Percentiles rank a stretch among this genome's conserved stretches.
Conservation (phyloP, 2,888 invertebrate genomes). For the Merodon equestris region DNA sequence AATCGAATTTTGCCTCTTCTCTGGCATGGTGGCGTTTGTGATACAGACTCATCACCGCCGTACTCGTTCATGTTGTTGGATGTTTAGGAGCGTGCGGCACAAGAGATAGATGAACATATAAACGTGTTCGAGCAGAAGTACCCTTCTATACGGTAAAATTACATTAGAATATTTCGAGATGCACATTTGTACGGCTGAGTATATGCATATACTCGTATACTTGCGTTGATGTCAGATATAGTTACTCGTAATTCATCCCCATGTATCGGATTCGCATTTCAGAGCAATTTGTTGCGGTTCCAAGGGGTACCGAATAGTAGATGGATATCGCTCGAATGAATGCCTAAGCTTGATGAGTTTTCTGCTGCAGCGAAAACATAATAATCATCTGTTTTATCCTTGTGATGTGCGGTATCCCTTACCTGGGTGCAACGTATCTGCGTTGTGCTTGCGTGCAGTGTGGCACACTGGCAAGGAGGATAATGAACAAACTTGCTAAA, state of each 20-base stretch:
- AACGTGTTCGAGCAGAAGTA: too few species aligned
- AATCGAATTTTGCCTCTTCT: conserved; percentile 59
- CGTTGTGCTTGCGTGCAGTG: not conserved
- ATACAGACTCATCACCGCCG: not conserved
- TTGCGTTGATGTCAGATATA: not conserved
- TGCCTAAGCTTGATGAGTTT: conserved; percentile 46
- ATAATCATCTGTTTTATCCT: conserved; percentile 56
- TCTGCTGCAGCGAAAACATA: conserved; percentile 45
- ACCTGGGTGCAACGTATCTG: conserved; percentile 32
- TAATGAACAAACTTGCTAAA: conserved; percentile 48
- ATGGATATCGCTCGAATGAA: conserved; percentile 26
- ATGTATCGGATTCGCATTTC: conserved; percentile 11
- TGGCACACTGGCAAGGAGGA: conserved; percentile 41
- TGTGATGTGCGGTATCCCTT: conserved; percentile 46
- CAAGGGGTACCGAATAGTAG: not conserved
- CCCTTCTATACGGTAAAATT: too few species aligned
- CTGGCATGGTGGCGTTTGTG: conserved; percentile 6
- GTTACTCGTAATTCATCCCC: conserved; percentile 54
- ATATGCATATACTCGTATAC: conserved; percentile 14
- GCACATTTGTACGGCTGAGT: too few species aligned
- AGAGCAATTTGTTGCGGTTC: not conserved
- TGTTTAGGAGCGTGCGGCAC: too few species aligned
- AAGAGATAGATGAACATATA: too few species aligned
- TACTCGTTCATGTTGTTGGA: too few species aligned
- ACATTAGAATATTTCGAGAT: too few species aligned